These are phyloP conservation scores for Tipula vernalis DNA, from an alignment of 2,888 invertebrate genomes.

Conservation along the genomic window DNA sequence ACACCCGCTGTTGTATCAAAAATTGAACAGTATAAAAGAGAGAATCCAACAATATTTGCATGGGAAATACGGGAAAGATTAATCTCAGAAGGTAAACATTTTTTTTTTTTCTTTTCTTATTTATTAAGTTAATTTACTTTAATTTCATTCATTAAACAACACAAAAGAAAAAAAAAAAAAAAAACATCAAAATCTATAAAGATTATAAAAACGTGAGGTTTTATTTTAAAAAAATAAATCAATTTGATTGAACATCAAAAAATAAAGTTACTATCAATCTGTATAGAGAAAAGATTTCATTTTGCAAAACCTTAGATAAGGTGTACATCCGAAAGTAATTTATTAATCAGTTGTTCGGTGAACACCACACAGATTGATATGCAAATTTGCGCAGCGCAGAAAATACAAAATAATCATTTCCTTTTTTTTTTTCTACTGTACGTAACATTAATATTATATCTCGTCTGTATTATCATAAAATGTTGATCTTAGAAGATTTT, in stretches of 20 bases:
- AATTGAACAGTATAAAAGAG: constrained; percentile 95
- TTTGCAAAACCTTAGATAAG: background rate
- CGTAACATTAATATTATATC: background rate
- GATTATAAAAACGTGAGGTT: background rate
- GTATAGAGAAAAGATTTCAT: background rate
- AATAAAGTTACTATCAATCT: background rate
- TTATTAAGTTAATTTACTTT: constrained; percentile 6
- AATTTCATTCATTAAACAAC: background rate
- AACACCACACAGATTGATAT: constrained; percentile 22
- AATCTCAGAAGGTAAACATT: constrained; percentile 79
- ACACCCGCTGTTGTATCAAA: constrained; percentile 94
- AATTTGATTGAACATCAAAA: constrained; percentile 1
- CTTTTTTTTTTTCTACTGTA: background rate
- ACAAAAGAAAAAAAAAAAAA: background rate
- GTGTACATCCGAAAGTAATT: constrained; percentile 7
- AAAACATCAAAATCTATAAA: background rate
- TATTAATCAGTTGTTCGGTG: constrained; percentile 14
- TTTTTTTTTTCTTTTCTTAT: background rate
- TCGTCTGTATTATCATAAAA: constrained; percentile 5
- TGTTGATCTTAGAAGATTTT: background rate
- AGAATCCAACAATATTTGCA: constrained; percentile 96
- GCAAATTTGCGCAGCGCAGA: constrained; percentile 17
- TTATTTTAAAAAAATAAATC: background rate
- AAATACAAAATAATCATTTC: constrained; percentile 7
- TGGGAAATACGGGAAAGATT: constrained; percentile 97